A percentile compares a stretch with the other conserved stretches of the same genome.
Evolutionary conservation across 2,797 vertebrate species (phyloP).

Genomic region (Sciurus carolinensis): DNA sequence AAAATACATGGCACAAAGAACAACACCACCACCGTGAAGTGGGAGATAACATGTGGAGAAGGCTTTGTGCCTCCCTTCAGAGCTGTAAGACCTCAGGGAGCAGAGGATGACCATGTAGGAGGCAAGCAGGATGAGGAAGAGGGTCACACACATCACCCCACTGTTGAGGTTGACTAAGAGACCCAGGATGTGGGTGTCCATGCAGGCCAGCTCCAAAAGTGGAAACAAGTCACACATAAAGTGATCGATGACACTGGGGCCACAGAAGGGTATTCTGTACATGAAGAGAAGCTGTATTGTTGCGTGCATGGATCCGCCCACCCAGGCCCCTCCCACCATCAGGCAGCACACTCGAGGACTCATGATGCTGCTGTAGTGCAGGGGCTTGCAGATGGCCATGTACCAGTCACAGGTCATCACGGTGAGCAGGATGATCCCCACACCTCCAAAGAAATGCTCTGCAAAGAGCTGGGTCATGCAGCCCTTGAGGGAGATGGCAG

Average conservation of each 20-base stretch:
- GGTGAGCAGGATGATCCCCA: constrained; percentile 52
- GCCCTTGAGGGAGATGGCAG: constrained; percentile 54
- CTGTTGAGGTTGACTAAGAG: constrained; percentile 54
- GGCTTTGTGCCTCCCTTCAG: too few relatives aligned
- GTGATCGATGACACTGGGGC: constrained; percentile 55
- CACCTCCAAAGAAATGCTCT: constrained; percentile 51
- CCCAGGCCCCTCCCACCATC: background rate
- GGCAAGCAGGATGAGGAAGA: background rate
- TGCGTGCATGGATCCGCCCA: background rate
- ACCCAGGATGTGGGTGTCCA: background rate
- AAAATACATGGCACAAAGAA: constrained; percentile 60
- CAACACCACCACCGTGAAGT: background rate
- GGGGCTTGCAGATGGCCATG: constrained; percentile 36
- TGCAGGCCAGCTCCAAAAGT: constrained; percentile 64
- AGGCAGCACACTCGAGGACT: background rate
- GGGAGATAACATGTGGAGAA: too few relatives aligned
- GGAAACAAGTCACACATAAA: constrained; percentile 72
- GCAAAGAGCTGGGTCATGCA: constrained; percentile 75
- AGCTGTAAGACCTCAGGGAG: too few relatives aligned
- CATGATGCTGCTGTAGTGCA: constrained; percentile 18
- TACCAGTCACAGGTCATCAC: constrained; percentile 47
- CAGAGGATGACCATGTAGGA: too few relatives aligned
- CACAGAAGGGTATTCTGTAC: constrained; percentile 66
- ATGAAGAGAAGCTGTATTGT: constrained; percentile 60
- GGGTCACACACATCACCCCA: constrained; percentile 38